Evolutionary conservation across 2,797 vertebrate species (phyloP).

Genomic region (Characodon lateralis): DNA sequence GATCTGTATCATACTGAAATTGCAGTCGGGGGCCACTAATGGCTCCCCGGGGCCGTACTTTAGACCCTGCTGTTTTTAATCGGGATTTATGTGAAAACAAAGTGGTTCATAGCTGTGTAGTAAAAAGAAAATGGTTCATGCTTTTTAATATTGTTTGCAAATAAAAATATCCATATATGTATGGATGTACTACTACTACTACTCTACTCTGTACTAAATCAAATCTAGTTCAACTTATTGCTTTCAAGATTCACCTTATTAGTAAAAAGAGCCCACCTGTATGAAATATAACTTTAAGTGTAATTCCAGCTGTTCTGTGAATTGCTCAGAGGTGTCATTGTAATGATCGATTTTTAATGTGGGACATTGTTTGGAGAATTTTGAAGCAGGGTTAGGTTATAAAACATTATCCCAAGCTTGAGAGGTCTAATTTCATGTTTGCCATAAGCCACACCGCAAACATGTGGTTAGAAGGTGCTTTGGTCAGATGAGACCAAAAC

Average conservation of each 20-base stretch:
- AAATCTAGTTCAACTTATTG: background rate
- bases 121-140: background rate
- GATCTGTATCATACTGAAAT: no score
- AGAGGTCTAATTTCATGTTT: background rate
- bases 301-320: background rate
- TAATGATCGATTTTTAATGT: background rate
- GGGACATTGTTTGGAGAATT: background rate
- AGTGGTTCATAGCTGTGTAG: background rate
- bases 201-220: no score
- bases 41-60: no score
- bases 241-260: background rate
- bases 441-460: no score
- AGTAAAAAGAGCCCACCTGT: background rate
- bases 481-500: no score
- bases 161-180: background rate
- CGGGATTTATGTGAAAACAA: background rate
- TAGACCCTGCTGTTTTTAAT: background rate
- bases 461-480: no score
- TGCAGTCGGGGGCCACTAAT: no score
- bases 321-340: background rate
- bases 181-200: no score
- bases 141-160: background rate
- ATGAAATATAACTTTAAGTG: background rate
- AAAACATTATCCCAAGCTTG: background rate
- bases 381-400: background rate